Evolutionary conservation across 2,113 vertebrate genomes (phyloP), one percentile per base, ranked within the genome.

Genomic region (Gadus macrocephalus): DNA sequence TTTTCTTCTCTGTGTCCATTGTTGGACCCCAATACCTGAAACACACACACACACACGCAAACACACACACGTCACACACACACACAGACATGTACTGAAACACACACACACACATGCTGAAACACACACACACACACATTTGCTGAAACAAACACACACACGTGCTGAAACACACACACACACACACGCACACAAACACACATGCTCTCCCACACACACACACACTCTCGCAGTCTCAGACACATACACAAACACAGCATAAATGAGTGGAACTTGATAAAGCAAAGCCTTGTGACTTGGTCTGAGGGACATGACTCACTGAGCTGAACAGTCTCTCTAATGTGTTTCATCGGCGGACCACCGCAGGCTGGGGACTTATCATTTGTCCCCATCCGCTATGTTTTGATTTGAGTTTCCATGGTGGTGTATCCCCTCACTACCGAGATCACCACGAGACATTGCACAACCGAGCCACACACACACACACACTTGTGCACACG

Each of bases 21-120:
- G 64, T 70, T 49, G 17, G 60, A 70, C 53, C 61, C 49, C 67
- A 71, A 67, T 81, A 76, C 71, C 67, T 87, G 75, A 77, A 69
- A 31, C 59, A 69, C 27, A 6, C 55, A 38, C 55, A 38, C 67
- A 69, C 67, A 38, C 67, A 69, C 67, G 25, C 60, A 61, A 11
- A 61, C 59, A 61, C 59, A 22, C 59, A 59, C 15, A 59, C 20
- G n/a, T n/a, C n/a, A 58, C 55, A 58, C 55, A 25, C 25, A 25
- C 25, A 25, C 25, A 20, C 20, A 20, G 20, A 25, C 25, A 25
- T 25, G 2, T 25, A 3, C 67, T 87, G 75, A 77, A 69, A 31
- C 59, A 69, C 27, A 5, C 55, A 38, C 59, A 61, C 59, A 61
- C 59, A 3, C 25, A 2, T 25, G 25, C 25, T 25, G 25, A 25